Base-by-base conservation (phyloP, 2,888 invertebrate genomes). In the Sinotaia quadrata region DNA sequence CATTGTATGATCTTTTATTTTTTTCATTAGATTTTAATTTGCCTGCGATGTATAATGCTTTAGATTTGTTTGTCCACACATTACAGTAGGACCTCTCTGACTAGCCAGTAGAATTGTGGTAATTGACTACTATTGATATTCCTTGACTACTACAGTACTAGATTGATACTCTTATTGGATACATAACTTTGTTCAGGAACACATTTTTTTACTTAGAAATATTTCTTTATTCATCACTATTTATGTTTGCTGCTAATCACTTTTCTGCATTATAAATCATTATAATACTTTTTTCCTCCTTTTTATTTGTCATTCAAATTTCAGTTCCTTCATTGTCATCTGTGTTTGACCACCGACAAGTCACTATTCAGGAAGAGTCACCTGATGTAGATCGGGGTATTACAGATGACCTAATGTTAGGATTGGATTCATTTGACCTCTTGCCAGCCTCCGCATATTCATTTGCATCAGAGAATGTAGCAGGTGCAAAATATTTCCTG, bases 351-450 rank as follows among this genome's bases (percentile, higher is more conserved):
- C 56, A 52, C 8, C 31, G 54, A 1, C 27, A 54, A 7, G 24
- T 65, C 33, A 65, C 56, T 33, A 65, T 65, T 15, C 65, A 52
- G 3, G 65, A 65, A 34, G 65, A 65, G 44, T 18, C 56, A n/a
- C 31, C n/a, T 12, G 65, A 65, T 12, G 44, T 65, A 5, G 29
- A 36, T 18, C 29, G 29, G 21, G 27, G 15, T 44, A 3, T 24
- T 18, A 7, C 2, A 24, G 65, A 65, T 10, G 34, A 33, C 15
- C 61, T 61, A 3, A n/a, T n/a, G n/a, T n/a, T n/a, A n/a, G n/a
- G n/a, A n/a, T 2, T 4, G 4, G 31, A 5, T 18, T 18, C 54
- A 1, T 54, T 54, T 29, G 54, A 27, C 24, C 44, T 65, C 15
- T n/a, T 21, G 7, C 65, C 65, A 12, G 37, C 44, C 29, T 44